phyloP scores from a whole-genome alignment of 2,113 vertebrate species.

The Turdus rufiventris region DNA sequence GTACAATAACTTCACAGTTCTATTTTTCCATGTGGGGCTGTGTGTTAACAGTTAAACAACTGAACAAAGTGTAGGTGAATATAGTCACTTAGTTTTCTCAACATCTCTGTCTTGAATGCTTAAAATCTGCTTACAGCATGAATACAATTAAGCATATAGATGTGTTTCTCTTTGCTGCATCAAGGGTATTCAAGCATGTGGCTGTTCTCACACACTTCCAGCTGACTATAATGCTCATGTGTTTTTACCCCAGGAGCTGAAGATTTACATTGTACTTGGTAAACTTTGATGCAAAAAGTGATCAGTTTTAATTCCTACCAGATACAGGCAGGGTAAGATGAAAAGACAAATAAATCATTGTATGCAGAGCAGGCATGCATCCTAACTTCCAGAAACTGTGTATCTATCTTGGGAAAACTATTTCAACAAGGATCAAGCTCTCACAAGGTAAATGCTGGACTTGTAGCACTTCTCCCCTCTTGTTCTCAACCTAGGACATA shows the following conservation, averaged over 20 bases:
- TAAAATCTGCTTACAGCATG: not conserved
- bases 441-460: not conserved
- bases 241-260: not conserved
- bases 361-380: not conserved
- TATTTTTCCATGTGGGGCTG: not conserved
- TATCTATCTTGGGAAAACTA: not conserved
- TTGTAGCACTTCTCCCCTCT: not conserved
- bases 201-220: not conserved
- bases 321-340: not conserved
- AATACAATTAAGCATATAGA: not conserved
- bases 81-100: not conserved
- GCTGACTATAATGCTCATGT: fast-evolving
- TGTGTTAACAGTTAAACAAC: not conserved
- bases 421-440: not conserved
- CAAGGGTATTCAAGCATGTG: not conserved
- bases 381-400: not conserved
- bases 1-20: not conserved
- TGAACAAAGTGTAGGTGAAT: not conserved
- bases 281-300: not conserved
- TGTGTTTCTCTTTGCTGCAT: not conserved
- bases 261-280: not conserved
- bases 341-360: fast-evolving
- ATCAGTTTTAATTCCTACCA: not conserved
- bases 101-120: not conserved
- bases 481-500: not conserved